Evolutionary conservation across 2,888 invertebrate genomes (phyloP).

Genomic region (Phyllotreta cruciferae): DNA sequence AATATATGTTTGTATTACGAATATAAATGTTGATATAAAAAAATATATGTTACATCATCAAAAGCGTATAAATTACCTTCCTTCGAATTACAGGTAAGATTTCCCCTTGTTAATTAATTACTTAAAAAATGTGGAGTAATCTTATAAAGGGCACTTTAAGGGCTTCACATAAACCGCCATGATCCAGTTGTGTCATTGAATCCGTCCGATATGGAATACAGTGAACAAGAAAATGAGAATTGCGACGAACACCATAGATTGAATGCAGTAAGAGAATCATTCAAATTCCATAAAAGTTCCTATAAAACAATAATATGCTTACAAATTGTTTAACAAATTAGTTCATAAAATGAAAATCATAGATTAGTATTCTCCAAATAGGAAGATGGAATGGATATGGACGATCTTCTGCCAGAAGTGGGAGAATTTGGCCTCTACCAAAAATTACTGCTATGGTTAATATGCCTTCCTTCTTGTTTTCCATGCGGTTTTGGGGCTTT

Average conservation of each 20-base stretch:
- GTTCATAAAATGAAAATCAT: neutral
- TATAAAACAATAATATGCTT: too few species aligned
- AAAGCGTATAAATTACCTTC: neutral
- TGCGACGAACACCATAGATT: constrained; percentile 1
- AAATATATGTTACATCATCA: constrained; percentile 5
- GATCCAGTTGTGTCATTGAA: constrained; percentile 14
- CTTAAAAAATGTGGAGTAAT: constrained; percentile 14
- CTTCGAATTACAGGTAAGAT: neutral
- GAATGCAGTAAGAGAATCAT: neutral
- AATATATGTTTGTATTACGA: constrained; percentile 8
- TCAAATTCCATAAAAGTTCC: too few species aligned
- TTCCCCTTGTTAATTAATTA: constrained; percentile 8
- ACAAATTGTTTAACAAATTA: neutral
- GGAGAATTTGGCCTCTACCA: constrained; percentile 92
- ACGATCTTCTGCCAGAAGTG: constrained; percentile 82
- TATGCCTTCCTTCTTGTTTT: constrained; percentile 87
- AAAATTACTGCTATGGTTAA: constrained; percentile 81
- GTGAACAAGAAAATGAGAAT: constrained; percentile 17
- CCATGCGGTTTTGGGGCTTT: constrained; percentile 93
- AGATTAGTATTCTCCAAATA: constrained; percentile 40
- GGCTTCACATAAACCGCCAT: constrained; percentile 24
- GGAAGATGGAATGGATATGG: constrained; percentile 74
- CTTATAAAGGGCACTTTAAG: constrained; percentile 13
- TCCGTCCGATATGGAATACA: constrained; percentile 16
- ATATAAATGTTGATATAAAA: constrained; percentile 12